A percentile compares a stretch with the other conserved stretches of the same genome.
Evolutionary conservation across 2,797 vertebrate genomes (phyloP).

Genomic region (Sardinella longiceps): DNA sequence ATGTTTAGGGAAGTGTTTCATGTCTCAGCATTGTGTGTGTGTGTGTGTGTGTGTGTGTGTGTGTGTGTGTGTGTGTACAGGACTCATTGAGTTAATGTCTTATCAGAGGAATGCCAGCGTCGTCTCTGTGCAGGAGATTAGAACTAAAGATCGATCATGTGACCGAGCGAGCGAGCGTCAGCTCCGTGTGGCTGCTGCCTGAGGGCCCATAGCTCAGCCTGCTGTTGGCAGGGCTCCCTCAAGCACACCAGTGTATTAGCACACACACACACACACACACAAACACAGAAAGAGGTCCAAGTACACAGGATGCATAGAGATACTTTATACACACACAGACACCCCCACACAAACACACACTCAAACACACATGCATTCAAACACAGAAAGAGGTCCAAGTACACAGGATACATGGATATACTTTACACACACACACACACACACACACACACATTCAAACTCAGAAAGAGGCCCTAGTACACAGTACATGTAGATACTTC

Average conservation of each 20-base stretch:
- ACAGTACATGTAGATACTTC: no score
- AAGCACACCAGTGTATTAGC: constrained; percentile 2
- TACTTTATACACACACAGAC: no score
- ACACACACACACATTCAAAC: not conserved
- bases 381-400: not conserved
- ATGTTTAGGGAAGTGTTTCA: not conserved
- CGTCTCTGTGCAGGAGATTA: constrained; percentile 49
- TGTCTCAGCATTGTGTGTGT: not conserved
- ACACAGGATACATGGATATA: not conserved
- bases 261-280: not conserved
- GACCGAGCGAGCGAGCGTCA: constrained; percentile 55
- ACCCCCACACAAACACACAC: no score
- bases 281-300: not conserved
- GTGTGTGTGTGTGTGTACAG: not conserved
- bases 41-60: constrained; percentile 20
- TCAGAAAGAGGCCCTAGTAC: not conserved
- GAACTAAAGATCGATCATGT: constrained; percentile 54
- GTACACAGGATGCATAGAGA: no score
- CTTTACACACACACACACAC: not conserved
- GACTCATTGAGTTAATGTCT: constrained; percentile 44
- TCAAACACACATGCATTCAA: not conserved
- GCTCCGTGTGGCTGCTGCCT: constrained; percentile 43
- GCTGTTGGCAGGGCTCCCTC: constrained; percentile 45
- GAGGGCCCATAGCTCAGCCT: not conserved
- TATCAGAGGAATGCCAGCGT: constrained; percentile 57